Conservation (phyloP, 2,113 vertebrate genomes). For the Sisor rabdophorus region DNA sequence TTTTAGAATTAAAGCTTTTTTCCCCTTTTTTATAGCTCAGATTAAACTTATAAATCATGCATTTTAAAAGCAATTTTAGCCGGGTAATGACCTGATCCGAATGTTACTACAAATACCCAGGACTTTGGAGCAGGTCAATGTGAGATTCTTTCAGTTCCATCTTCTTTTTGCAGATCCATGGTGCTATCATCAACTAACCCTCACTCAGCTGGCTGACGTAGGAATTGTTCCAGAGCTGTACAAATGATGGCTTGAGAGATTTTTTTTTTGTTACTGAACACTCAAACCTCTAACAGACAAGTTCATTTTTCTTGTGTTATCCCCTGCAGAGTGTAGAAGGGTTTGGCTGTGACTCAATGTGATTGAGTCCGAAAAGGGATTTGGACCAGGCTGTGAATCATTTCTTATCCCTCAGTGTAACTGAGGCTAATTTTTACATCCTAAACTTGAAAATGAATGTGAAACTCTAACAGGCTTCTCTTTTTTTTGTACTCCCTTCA, state of each 20-base stretch:
- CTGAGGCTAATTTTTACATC: conserved; percentile 84
- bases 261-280: conserved; percentile 76
- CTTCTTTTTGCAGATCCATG: conserved; percentile 82
- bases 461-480: conserved; percentile 73
- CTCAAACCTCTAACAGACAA: conserved; percentile 77
- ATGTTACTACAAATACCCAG: conserved; percentile 73
- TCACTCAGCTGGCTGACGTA: conserved; percentile 86
- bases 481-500: conserved; percentile 42
- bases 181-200: conserved; percentile 94
- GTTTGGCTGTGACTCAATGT: conserved; percentile 63
- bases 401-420: conserved; percentile 83
- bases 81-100: conserved; percentile 79
- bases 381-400: conserved; percentile 66
- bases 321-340: conserved; percentile 53
- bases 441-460: conserved; percentile 82
- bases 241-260: conserved; percentile 63
- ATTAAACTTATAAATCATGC: conserved; percentile 87
- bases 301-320: conserved; percentile 53
- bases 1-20: conserved; percentile 88
- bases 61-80: conserved; percentile 89
- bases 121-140: conserved; percentile 90
- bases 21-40: conserved; percentile 86
- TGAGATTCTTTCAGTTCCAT: conserved; percentile 76
- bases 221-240: conserved; percentile 62
- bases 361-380: conserved; percentile 75